A percentile compares a stretch with the other conserved stretches of the same genome.
Evolutionary conservation across 2,797 vertebrate species (phyloP).

Genomic region (Spatula clypeata): DNA sequence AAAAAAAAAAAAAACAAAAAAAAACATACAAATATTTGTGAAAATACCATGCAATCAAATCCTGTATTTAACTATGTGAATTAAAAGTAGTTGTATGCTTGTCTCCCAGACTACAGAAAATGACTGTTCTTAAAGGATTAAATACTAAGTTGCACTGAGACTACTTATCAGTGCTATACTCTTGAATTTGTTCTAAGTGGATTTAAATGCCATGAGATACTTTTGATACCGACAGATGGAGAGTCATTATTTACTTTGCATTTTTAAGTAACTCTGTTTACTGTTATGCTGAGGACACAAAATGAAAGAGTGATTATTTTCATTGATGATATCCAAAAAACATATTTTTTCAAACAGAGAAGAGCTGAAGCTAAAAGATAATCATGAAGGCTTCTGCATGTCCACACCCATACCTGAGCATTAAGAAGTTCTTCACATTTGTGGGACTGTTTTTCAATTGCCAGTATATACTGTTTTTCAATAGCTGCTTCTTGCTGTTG

Average conservation of each 20-base stretch:
- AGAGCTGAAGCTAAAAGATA: neutral
- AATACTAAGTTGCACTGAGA: neutral
- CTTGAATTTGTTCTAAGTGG: neutral
- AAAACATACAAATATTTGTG: too few relatives aligned
- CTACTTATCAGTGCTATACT: neutral
- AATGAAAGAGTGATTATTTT: neutral
- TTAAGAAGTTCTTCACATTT: constrained; percentile 84
- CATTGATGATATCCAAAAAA: neutral
- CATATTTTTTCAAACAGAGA: neutral
- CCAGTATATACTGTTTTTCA: constrained; percentile 81
- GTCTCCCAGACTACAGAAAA: neutral
- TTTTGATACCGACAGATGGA: neutral
- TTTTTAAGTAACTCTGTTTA: neutral
- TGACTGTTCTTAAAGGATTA: neutral
- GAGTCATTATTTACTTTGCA: neutral
- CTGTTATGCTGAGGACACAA: neutral
- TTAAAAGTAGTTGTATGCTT: neutral
- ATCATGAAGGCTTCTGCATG: neutral
- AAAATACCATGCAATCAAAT: neutral
- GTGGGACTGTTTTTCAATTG: constrained; percentile 83
- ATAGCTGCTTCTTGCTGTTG: constrained; percentile 80
- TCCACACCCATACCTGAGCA: constrained; percentile 76
- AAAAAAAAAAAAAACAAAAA: too few relatives aligned
- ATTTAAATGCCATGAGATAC: neutral
- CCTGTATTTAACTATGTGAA: neutral